Evolutionary conservation across 1,140 invertebrate species (phyloP), one percentile per base, ranked within the genome.

Genomic region (Penaeus chinensis): DNA sequence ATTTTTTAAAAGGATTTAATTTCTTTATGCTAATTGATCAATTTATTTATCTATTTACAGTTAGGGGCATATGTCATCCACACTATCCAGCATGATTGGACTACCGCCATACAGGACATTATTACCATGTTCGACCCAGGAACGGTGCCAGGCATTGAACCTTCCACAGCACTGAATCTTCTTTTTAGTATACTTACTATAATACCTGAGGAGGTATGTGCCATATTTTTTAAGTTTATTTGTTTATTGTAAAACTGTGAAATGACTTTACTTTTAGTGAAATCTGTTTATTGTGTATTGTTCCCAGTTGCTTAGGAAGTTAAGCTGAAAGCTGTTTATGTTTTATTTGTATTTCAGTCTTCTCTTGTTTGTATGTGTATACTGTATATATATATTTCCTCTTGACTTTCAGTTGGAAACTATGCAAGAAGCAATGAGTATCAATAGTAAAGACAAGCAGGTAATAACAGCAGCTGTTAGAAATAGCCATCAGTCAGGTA

Each of bases 381-480:
- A 20, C 27, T 83, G 5, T 83, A 83, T 83, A 42, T 83, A 42
- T 66, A 54, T 71, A 66, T 37, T 42, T 65, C 5, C 47, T 22
- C 18, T 82, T 83, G 47, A 60, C 66, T 83, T 27, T 76, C 87
- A 90, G 89, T 77, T 90, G 71, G 87, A 90, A 66, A 89, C 87
- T 61, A 89, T 88, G 82, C 89, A 90, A 69, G 89, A 90, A 87
- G 88, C 89, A 19, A 90, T 90, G 89, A 88, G 88, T 54, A 89
- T 89, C 16, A 84, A 82, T 24, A 84, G 87, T 83, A 84, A 88
- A 84, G 88, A 83, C 60, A 90, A 84, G 60, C 88, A 90, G 47
- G 60, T 88, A 22, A 87, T 90, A 32, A 89, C 71, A 24, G 84
- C 78, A 42, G 78, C 79, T 66, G 74, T 90, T 37, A 85, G 84